Conservation (phyloP, 2,113 vertebrate species). For the Clarias batrachus region DNA sequence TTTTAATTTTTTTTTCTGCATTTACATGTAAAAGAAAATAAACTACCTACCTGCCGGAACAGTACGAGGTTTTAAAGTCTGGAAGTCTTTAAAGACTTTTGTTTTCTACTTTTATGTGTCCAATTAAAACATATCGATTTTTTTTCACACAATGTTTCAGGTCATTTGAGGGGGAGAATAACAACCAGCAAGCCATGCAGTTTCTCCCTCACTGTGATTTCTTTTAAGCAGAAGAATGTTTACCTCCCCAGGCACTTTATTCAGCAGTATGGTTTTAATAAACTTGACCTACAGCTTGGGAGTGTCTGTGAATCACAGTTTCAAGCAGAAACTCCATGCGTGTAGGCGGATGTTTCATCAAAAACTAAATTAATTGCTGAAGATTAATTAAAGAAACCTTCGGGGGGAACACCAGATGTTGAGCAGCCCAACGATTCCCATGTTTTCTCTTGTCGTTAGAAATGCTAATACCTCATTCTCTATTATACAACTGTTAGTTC, state of each 20-base stretch:
- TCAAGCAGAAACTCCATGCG: background rate
- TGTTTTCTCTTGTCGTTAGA: background rate
- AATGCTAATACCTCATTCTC: background rate
- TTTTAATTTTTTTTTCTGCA: background rate
- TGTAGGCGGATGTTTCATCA: conserved; percentile 55
- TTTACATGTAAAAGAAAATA: background rate
- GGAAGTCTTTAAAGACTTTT: background rate
- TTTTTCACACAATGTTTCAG: background rate
- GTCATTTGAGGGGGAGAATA: background rate
- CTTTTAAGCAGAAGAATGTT: background rate
- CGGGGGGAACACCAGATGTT: conserved; percentile 52
- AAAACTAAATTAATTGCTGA: conserved; percentile 60
- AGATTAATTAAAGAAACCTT: conserved; percentile 68
- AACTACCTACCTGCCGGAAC: background rate
- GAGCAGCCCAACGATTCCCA: background rate
- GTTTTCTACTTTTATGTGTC: background rate
- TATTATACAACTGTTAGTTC: background rate
- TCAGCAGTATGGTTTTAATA: conserved; percentile 16
- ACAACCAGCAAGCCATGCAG: background rate
- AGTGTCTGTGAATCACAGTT: background rate
- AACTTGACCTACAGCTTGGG: conserved; percentile 13
- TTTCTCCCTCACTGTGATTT: background rate
- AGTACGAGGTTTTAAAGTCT: background rate
- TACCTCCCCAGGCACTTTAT: background rate
- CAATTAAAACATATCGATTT: background rate